Base-by-base conservation (phyloP, 2,797 vertebrate species). In the Clangula hyemalis region DNA sequence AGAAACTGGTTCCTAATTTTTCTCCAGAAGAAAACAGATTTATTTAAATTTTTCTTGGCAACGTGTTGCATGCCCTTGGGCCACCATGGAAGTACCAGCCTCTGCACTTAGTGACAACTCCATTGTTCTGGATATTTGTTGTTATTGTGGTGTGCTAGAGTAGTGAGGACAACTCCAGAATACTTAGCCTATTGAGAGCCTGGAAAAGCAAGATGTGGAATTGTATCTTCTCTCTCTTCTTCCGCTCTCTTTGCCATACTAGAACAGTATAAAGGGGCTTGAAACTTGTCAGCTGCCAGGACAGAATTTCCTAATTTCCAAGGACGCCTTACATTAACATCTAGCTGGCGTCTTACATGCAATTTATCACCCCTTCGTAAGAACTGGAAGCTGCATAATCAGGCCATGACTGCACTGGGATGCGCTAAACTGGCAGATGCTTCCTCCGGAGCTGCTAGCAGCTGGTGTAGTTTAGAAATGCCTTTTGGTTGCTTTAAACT, bases 381-480 rank as follows among this genome's bases (percentile, higher is more conserved):
- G 64, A 93, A 89, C 14, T 90, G 25, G 78, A 85, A 85, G 32
- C 51, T 91, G 34, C 12, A 49, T 61, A 84, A 70, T 70, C 41
- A 38, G 64, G 58, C 10, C n/a, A 66, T 32, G 45, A 54, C 34
- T 86, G 62, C 16, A 65, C 5, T 51, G 45, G 20, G 43, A 38
- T 65, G 58, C 34, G 14, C 77, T 87, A 92, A 80, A 28, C 39
- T 92, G 53, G 53, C 56, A 93, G 43, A 82, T 60, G 18, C 47
- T 60, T 89, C 10, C 36, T 85, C 45, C 45, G 53, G 57, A 85
- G 25, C 47, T 87, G 24, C 57, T 77, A 57, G 60, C 78, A 92
- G 74, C 68, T 87, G 53, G 17, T 65, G 13, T 51, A 38, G 43
- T 89, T 93, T 87, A 90, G 56, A 90, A 95, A 73, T 71, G n/a